Evolutionary conservation across 2,888 invertebrate genomes (phyloP), one percentile per base, ranked within the genome.

Genomic region (Hirtodrosophila histrioides): DNA sequence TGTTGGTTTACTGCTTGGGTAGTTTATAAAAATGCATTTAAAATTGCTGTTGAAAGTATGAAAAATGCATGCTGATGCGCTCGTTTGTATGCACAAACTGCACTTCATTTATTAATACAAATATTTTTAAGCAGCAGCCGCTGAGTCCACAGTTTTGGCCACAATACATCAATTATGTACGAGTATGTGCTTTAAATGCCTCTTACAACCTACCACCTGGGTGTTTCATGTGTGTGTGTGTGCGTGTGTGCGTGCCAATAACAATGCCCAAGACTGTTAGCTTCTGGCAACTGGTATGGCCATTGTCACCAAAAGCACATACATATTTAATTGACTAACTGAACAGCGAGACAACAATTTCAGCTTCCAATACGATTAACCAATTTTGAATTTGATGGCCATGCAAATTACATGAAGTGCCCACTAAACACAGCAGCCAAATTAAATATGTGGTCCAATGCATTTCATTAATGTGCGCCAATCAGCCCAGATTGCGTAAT

Each of bases 41-140:
- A 60, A 85, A 72, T 50, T 57, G 56, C 54, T 36, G 69, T 31
- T 62, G 55, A 51, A 56, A 79, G 53, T 67, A 82, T 82, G 54
- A 82, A 85, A 82, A 86, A 82, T 82, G 75, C 69, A 82, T 75
- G 64, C 64, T 85, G 82, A 82, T 87, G 82, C 64, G 53, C 76
- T 87, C 83, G 82, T 87, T 87, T 82, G 76, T 85, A 85, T 87
- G 86, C 87, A 70, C 60, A 75, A 86, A 68, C 80, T 83, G 74
- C 78, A 75, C 75, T 81, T 86, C 69, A 86, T 81, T 84, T 86
- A 81, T 81, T 86, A 72, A 86, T 71, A 77, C 60, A 80, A 65
- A 77, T 74, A 86, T 70, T 79, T 69, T 33, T 40, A 44, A 57
- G 12, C 48, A 8, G 7, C 33, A 10, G 9, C 46, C 27, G 29